Base-by-base conservation (phyloP, 2,888 invertebrate genomes). In the Mesorhabditis belari region DNA sequence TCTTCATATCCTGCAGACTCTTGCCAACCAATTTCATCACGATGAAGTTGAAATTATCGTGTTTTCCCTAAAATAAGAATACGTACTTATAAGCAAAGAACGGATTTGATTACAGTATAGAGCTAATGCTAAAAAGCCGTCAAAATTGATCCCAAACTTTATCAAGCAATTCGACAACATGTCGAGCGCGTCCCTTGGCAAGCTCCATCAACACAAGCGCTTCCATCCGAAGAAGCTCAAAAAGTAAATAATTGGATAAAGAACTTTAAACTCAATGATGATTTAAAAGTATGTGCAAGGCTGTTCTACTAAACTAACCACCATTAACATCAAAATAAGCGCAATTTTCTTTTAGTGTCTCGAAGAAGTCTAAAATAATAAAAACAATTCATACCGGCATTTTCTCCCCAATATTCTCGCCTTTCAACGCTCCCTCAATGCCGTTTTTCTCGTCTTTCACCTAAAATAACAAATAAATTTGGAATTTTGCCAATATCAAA, bases 11-110 rank as follows among this genome's bases (percentile, higher is more conserved):
- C 55, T 70, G 70, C 51, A 70, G 29, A n/a, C 64, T 64, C 54
- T 66, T 67, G 4, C 74, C 74, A 23, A 75, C 68, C 25, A 68
- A 66, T 29, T 71, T 71, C 75, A 75, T 75, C 23, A 75, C 71
- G 51, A 75, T 66, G 60, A 67, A 75, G 63, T 73, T 73, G 65
- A 71, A 75, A 49, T 70, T 65, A 17, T 63, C 53, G 49, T 68
- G 59, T 12, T 61, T 61, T 29, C 74, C 76, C 51, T 72, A 66
- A 50, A 19, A 50, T n/a, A 6, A 19, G 12, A 50, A 19, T 2
- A n/a, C 21, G 51, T 6, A 50, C 17, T 19, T 50, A 50, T 50
- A 6, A 9, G 17, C 17, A 50, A 50, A 50, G 21, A 2, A 6
- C 6, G 51, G 51, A n/a, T 50, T 50, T 50, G n/a, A n/a, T n/a